Base-by-base conservation (phyloP, 2,113 vertebrate species). In the Calyptommatus sinebrachiatus region DNA sequence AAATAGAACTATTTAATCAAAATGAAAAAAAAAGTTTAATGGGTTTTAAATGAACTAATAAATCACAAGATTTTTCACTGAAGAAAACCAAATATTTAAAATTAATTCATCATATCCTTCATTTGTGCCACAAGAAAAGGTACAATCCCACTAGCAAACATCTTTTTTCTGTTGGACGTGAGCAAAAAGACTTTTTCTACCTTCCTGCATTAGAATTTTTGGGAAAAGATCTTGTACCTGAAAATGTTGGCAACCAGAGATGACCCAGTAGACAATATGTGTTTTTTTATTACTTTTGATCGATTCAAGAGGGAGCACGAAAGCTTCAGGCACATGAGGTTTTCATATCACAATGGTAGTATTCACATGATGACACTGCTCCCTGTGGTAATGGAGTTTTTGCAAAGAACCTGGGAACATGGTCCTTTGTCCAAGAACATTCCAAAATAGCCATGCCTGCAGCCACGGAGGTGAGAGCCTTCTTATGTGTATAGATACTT, bases 1-100 rank as follows among this genome's bases (percentile, higher is more conserved):
- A 91, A 93, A 88, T 90, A 78, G 85, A 88, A 85, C 88, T 78
- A 91, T 90, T 93, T 90, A 91, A 92, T 93, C 90, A 93, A 91
- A 89, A 85, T 85, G 85, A 93, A 87, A 87, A 50, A n/a, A 91
- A 88, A 90, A 86, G 85, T 93, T 91, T 93, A 93, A 93, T 92
- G 89, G 81, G 84, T 89, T 93, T 93, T 91, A 92, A 91, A 92
- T 91, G 90, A 90, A 91, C 86, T 90, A 92, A 93, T 93, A 92
- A 91, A 93, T 92, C 92, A 92, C 71, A 46, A 75, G 82, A 66
- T 80, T 85, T 89, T 87, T 75, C 78, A 87, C 18, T 20, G 80
- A 91, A 90, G 88, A 88, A 91, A 88, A 78, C 41, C 71, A 85
- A 88, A 88, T 83, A 84, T 86, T 88, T 57, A 2, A 65, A 18